Conservation (phyloP, 2,113 vertebrate genomes). For the Eonycteris spelaea region DNA sequence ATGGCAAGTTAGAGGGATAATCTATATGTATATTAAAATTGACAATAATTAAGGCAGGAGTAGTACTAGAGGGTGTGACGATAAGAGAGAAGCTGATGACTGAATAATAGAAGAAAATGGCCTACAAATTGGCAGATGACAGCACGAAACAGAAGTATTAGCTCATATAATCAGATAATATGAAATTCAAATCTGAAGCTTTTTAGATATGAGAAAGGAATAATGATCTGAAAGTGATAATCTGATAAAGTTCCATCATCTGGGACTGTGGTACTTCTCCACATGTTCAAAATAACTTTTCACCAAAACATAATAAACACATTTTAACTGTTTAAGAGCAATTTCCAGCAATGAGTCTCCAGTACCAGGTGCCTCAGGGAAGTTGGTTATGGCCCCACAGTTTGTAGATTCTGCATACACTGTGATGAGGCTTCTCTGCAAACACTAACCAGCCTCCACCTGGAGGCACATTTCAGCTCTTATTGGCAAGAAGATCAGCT, state of each 20-base stretch:
- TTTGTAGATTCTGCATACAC: background rate
- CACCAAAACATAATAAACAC: background rate
- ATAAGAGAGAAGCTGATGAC: background rate
- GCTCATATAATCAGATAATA: background rate
- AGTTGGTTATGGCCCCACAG: background rate
- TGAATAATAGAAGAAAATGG: background rate
- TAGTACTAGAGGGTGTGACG: background rate
- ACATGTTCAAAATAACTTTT: background rate
- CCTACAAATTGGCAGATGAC: background rate
- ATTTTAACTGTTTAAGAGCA: conserved; percentile 18
- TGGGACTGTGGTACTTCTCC: background rate
- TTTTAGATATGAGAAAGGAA: background rate
- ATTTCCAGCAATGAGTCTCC: background rate
- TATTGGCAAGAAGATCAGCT: background rate
- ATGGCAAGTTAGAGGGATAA: background rate
- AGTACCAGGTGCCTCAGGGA: background rate
- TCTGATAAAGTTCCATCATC: background rate
- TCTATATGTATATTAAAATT: background rate
- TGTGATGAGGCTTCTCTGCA: background rate
- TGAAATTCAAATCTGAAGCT: background rate
- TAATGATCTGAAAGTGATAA: background rate
- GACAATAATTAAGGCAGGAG: background rate
- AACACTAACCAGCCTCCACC: background rate
- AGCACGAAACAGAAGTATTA: background rate
- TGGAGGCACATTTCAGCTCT: background rate